Evolutionary conservation across 2,888 invertebrate genomes (phyloP), one percentile per base, ranked within the genome.

Genomic region (Drosophila fulvimacula): DNA sequence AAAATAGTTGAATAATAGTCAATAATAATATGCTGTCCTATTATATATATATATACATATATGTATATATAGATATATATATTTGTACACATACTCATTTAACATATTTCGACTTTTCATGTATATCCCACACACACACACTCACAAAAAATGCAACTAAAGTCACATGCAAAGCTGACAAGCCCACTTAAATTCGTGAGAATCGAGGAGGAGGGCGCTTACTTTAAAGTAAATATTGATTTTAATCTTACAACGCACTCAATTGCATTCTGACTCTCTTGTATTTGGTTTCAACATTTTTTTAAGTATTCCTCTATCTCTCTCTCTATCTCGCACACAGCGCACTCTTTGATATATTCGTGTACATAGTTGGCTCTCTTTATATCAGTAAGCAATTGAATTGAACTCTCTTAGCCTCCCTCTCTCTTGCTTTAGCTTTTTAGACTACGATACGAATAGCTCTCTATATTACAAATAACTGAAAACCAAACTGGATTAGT

Each of bases 121-220:
- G 15, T 15, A 3, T 19, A 41, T 21, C 24, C 15, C 24, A 44
- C 9, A 46, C 46, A 1, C 44, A 24, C 44, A 42, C 27, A 7
- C 27, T 6, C 27, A 30, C 5, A 5, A 2, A n/a, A 27, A 46
- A 44, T 6, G 5, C 48, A 19, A 11, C 30, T 19, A 30, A 17
- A 30, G 7, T 30, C 17, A 0, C 30, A 30, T 30, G 17, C 17
- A 11, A 30, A 30, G 17, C 13, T 27, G 19, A 13, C 17, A 32
- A 32, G 48, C 30, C 17, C 7, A 48, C 48, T 17, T 48, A 17
- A 48, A 48, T 3, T 13, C 30, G 11, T 48, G 48, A 48, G 48
- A 30, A 32, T 48, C 30, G 30, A 17, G 30, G 17, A 30, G 48
- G 17, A 48, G 48, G 30, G 30, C 48, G 7, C 10, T 30, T 19